Base-by-base conservation (phyloP, 2,797 vertebrate genomes). In the Microctenopoma steveboyesi region DNA sequence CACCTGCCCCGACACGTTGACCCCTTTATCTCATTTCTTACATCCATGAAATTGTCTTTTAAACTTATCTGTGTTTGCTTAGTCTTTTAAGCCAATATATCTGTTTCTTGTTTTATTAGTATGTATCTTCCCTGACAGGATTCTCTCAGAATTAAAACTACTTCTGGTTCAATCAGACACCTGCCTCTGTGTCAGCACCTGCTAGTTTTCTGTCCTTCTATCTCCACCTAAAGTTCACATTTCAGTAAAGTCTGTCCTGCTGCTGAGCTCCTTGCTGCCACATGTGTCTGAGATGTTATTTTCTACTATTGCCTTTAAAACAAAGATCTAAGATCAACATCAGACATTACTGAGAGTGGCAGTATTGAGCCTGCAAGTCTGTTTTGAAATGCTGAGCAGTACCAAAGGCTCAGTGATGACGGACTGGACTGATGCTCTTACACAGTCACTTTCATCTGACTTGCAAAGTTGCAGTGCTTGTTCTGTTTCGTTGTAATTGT, bases 281-380 rank as follows among this genome's bases (percentile, higher is more conserved):
- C 27, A 14, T 7, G 5, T 76, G 55, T 71, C 33, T 39, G 47
- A 69, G 62, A 64, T 8, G 1, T 5, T 73, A 70, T 55, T 70
- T 68, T 58, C 52, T 59, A 54, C 70, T 40, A 57, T 74, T 69
- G 61, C 76, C 53, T 67, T 64, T 58, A 74, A 76, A 71, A 75
- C 79, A 68, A 74, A 82, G 74, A 80, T 84, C 64, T 69, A 18
- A 72, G 57, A 69, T 62, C 2, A 16, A 72, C 65, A 58, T 78
- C 73, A 64, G 84, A 62, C 51, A 56, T 69, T 61, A 65, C 53
- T 9, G 12, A 61, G 12, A 61, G 69, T 8, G 39, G 11, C 52
- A 18, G 53, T 0, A 50, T 54, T 13, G 37, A 47, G 61, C 46
- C 33, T 27, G 14, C 4, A 0, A 60, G 79, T 15, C 35, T 55